phyloP scores from a whole-genome alignment of 2,888 invertebrate genomes.

The Temnothorax ravouxi region DNA sequence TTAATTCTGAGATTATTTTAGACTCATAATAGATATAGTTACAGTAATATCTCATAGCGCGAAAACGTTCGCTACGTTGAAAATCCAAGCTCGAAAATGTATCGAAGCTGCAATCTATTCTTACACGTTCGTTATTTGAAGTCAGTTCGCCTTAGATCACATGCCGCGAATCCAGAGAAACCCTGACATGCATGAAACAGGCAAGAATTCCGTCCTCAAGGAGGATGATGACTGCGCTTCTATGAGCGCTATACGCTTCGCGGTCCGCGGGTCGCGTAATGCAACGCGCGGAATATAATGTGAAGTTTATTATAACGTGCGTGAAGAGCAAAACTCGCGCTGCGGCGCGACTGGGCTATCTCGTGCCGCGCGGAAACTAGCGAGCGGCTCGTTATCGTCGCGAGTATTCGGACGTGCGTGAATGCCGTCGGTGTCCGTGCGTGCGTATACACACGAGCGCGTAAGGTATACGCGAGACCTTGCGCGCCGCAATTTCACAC shows the following conservation, averaged over 20 bases:
- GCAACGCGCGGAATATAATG: constrained; percentile 77
- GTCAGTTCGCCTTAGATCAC: not conserved
- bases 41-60: not conserved
- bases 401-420: constrained; percentile 50
- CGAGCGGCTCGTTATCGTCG: constrained; percentile 74
- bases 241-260: constrained; percentile 30
- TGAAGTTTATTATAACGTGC: constrained; percentile 81
- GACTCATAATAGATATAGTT: not conserved
- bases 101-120: not conserved
- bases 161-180: constrained; percentile 20
- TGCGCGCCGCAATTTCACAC: constrained; percentile 64
- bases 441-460: not conserved
- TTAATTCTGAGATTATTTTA: not conserved
- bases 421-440: not conserved
- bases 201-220: not conserved
- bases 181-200: not conserved
- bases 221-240: constrained; percentile 49
- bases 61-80: not conserved
- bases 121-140: not conserved
- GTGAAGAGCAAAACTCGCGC: constrained; percentile 34
- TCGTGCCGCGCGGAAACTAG: constrained; percentile 62
- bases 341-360: constrained; percentile 55
- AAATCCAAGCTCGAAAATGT: not conserved
- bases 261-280: constrained; percentile 19
- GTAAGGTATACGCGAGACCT: constrained; percentile 28